Base-by-base conservation (phyloP, 2,888 invertebrate genomes). In the Lydus trimaculatus region DNA sequence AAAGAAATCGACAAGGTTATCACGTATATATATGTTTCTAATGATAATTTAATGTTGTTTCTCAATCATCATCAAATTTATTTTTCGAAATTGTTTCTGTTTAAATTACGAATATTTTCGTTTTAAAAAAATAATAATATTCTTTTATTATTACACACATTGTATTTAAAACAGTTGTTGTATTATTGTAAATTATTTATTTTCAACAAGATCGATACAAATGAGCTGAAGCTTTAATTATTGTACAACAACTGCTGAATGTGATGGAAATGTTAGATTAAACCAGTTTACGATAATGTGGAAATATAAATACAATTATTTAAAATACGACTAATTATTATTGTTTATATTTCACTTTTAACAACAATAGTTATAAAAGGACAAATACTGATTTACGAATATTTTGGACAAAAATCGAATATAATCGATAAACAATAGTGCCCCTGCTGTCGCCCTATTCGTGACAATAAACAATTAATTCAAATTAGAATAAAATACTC, bases 401-500 rank as follows among this genome's bases (percentile, higher is more conserved):
- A n/a, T n/a, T n/a, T n/a, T n/a, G n/a, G n/a, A n/a, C n/a, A n/a
- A n/a, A n/a, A n/a, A n/a, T n/a, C n/a, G n/a, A n/a, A n/a, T n/a
- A n/a, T n/a, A n/a, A n/a, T n/a, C n/a, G n/a, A n/a, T n/a, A n/a
- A n/a, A n/a, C n/a, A n/a, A n/a, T n/a, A n/a, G n/a, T n/a, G n/a
- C n/a, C n/a, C n/a, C n/a, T 36, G 13, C 31, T 39, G 2, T 20
- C 3, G 7, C 48, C 48, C 48, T 25, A 11, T 28, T 56, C 56
- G 56, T 56, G 56, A 25, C 25, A 28, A 5, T 28, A 1, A 7
- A 28, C 25, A 56, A 56, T 56, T 56, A 56, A 56, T 56, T 56
- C 56, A 13, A 56, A 56, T 56, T 56, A 56, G 6, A 56, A 56
- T 56, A 56, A 56, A 56, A 56, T 56, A 56, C n/a, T 7, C 15